Evolutionary conservation across 2,113 vertebrate species (phyloP), one percentile per base, ranked within the genome.

Genomic region (Burhinus bistriatus): DNA sequence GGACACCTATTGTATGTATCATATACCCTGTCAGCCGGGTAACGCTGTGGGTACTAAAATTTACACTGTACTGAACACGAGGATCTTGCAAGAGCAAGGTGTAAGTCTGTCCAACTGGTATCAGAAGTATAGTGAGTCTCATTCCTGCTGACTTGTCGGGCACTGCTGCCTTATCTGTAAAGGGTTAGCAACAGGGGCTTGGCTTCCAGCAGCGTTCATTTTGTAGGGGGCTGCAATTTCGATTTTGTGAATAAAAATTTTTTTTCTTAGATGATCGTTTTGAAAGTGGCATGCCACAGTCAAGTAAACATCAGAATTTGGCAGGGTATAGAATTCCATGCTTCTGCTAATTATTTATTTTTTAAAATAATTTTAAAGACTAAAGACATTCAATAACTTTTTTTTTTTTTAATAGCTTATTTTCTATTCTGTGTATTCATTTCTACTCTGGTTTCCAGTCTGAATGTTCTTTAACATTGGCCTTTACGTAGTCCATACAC

Each of bases 21-120:
- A 2, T n/a, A 27, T 17, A 30, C 45, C 7, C 54, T 69, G 54
- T 32, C 47, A 88, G 52, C 27, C 49, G 77, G n/a, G 25, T 64
- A 30, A 40, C 3, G 2, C 45, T 25, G 5, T 0, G 0, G 32
- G 20, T 61, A 9, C 25, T 42, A 8, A 62, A 55, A 61, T 19
- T 85, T 68, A 23, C 12, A 9, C 22, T 1, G 0, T 34, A 9
- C 9, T 77, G 52, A 87, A 23, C 9, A 2, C 4, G 18, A 65
- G 32, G 66, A 9, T 45, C 23, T 71, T 68, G 45, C 36, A 86
- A 76, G 66, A 64, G 7, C 68, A 51, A n/a, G 12, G 26, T 64
- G 10, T 83, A 23, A 16, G 4, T 49, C 40, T 83, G 61, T 69
- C 45, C 16, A 21, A 0, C 17, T 40, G 44, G 12, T 66, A 1